These are phyloP conservation scores for Falco columbarius DNA, from an alignment of 2,797 vertebrate genomes.

Conservation along the genomic window DNA sequence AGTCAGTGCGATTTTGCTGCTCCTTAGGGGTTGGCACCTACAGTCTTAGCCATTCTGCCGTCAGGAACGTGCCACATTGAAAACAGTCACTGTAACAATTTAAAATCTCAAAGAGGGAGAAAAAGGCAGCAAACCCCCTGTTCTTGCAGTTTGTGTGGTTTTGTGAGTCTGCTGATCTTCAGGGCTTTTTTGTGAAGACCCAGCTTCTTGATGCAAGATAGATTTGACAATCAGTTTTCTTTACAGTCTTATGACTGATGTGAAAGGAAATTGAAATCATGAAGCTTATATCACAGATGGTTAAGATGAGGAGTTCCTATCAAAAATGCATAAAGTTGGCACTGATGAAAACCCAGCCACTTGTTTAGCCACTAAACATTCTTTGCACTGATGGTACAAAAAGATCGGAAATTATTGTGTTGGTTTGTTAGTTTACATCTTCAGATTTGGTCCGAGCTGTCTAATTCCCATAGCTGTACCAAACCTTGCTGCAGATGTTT, in stretches of 20 bases:
- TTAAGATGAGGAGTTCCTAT: not conserved
- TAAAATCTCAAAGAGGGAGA: not conserved
- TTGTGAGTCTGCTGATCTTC: not conserved
- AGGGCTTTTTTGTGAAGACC: not conserved
- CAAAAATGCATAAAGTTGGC: not conserved
- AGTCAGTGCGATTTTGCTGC: not conserved
- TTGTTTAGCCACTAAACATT: not conserved
- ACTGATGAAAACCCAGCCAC: not conserved
- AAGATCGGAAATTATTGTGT: not conserved
- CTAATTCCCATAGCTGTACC: not conserved
- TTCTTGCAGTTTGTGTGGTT: not conserved
- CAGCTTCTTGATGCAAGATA: not conserved
- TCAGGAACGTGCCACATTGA: not conserved
- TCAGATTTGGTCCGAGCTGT: not conserved
- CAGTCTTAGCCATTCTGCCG: not conserved
- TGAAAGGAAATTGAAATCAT: not conserved
- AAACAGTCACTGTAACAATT: not conserved
- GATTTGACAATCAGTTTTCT: not conserved
- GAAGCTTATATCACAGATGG: not conserved
- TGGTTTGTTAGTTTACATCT: not conserved
- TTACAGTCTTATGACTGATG: not conserved
- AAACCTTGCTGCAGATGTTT: not conserved
- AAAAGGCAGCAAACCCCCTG: not conserved
- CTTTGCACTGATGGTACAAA: not conserved
- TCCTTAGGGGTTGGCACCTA: not conserved